Evolutionary conservation across 2,888 invertebrate genomes (phyloP).

Genomic region (Plagodis dolabraria): DNA sequence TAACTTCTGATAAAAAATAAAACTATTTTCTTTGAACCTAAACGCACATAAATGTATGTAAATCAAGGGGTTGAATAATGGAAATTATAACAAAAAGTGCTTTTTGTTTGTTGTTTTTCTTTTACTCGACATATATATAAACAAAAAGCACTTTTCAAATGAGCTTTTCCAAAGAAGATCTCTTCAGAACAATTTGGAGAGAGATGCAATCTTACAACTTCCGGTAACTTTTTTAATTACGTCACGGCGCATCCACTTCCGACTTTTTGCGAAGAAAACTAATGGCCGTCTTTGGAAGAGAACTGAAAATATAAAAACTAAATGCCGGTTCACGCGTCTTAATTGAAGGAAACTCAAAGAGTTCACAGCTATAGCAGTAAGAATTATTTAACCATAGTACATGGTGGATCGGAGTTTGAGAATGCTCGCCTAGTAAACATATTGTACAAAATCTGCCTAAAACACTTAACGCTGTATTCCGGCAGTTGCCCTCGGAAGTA

Average conservation of each 20-base stretch:
- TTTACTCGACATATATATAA: not conserved
- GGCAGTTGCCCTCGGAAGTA: too few relatives aligned
- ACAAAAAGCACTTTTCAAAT: slow-evolving; percentile 7
- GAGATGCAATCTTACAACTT: slow-evolving; percentile 17
- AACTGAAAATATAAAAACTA: slow-evolving; percentile 39
- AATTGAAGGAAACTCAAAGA: slow-evolving; percentile 60
- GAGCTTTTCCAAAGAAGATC: slow-evolving; percentile 4
- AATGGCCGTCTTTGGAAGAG: slow-evolving; percentile 14
- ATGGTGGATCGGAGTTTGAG: not conserved
- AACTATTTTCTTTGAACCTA: too few relatives aligned
- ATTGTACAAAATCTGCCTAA: too few relatives aligned
- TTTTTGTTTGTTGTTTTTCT: too few relatives aligned
- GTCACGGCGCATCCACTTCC: slow-evolving; percentile 9
- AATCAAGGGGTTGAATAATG: too few relatives aligned
- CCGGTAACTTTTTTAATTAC: slow-evolving; percentile 20
- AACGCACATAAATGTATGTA: too few relatives aligned
- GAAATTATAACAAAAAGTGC: too few relatives aligned
- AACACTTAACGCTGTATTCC: too few relatives aligned
- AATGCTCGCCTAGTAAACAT: too few relatives aligned
- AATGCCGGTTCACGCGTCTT: slow-evolving; percentile 58
- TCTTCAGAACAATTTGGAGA: slow-evolving; percentile 1
- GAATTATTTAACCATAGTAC: not conserved
- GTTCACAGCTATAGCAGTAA: slow-evolving; percentile 21
- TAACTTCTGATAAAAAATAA: too few relatives aligned
- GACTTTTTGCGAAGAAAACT: slow-evolving; percentile 12